Evolutionary conservation across 2,113 vertebrate genomes (phyloP).

Genomic region (Festucalex cinctus): DNA sequence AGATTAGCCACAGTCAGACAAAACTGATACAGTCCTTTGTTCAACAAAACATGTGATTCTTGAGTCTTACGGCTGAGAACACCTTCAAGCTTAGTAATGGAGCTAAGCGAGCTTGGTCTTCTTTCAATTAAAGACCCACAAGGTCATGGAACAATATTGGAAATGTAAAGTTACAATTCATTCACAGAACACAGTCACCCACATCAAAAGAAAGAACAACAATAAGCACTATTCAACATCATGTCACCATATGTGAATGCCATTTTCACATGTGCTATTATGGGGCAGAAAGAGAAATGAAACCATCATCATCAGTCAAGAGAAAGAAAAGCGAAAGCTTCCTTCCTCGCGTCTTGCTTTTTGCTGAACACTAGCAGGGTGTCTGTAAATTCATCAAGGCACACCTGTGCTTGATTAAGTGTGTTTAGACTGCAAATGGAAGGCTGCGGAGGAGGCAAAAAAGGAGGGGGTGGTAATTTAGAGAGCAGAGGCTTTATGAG

Average conservation of each 20-base stretch:
- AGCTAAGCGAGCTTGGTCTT: neutral
- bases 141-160: neutral
- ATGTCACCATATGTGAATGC: conserved; percentile 13
- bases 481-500: conserved; percentile 74
- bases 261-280: neutral
- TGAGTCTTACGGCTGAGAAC: neutral
- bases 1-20: neutral
- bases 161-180: neutral
- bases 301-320: conserved; percentile 2
- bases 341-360: conserved; percentile 8
- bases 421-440: conserved; percentile 68
- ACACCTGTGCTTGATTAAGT: conserved; percentile 72
- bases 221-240: neutral
- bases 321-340: conserved; percentile 9
- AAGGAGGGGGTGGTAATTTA: conserved; percentile 51
- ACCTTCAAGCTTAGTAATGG: neutral
- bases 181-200: conserved; percentile 11
- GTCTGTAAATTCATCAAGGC: conserved; percentile 58
- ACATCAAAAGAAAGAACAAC: conserved; percentile 33
- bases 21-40: neutral
- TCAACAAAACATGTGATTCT: neutral
- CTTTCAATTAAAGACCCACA: neutral
- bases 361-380: conserved; percentile 38
- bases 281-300: conserved; percentile 5
- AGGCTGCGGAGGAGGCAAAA: conserved; percentile 23